Base-by-base conservation (phyloP, 1,140 invertebrate species). In the Paracyclopina nana region DNA sequence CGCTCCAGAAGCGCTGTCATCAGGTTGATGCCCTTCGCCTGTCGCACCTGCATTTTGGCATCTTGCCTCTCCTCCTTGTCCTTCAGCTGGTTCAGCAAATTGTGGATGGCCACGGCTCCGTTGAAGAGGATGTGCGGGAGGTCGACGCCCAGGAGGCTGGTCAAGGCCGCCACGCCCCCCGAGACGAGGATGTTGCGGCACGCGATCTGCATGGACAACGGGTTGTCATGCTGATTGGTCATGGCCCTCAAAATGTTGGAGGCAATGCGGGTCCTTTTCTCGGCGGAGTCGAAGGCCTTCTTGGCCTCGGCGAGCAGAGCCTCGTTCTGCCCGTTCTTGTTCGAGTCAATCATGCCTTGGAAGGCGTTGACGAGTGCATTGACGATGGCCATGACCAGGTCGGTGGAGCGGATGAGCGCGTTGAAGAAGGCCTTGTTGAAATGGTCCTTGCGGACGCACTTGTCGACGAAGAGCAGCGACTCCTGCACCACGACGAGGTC, bases 81-180 rank as follows among this genome's bases (percentile, higher is more conserved):
- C 65, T 97, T 91, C 67, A 96, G 88, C 63, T 99, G 90, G 28
- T 97, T 68, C 12, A 99, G 68, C 5, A 99, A 69, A 64, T 98
- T 98, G 66, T 98, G 94, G 6, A 99, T 71, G 38, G 92, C 97
- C 2, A 91, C 96, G 45, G 97, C 94, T 1, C 91, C 92, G 62
- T 97, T 97, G 64, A 96, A 95, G 5, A 97, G 69, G 12, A 98
- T 88, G 12, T 86, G 86, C 65, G 97, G 91, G 16, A 96, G 83
- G 1, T 86, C 85, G 24, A 86, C 95, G 59, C 85, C 69, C 1
- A 98, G 69, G 0, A 97, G 68, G 68, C 95, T 95, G 5, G 97
- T 90, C 24, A 98, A 70, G 43, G 91, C 91, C 6, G 88, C 85
- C 57, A 98, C 97, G 6, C 91, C 92, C 25, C 88, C 90, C 57